Evolutionary conservation across 2,888 invertebrate genomes (phyloP).

Genomic region (Cheilosia vulpina): DNA sequence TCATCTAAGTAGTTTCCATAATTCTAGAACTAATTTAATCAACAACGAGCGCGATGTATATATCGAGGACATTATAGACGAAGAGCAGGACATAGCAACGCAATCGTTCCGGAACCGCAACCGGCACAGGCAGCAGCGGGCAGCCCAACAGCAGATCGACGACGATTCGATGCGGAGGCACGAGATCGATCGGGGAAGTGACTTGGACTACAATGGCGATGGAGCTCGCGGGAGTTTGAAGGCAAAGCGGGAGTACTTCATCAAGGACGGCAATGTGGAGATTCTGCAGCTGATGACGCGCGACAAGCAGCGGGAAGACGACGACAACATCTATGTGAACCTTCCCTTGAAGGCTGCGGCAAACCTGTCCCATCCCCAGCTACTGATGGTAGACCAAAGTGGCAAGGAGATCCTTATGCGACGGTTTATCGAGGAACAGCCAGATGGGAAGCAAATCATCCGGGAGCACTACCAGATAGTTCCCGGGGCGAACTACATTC

Average conservation of each 20-base stretch:
- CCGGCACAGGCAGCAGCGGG: conserved; percentile 76
- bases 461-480: conserved; percentile 84
- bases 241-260: conserved; percentile 88
- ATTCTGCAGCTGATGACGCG: conserved; percentile 91
- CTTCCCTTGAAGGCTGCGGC: conserved; percentile 85
- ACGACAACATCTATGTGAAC: conserved; percentile 86
- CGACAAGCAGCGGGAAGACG: conserved; percentile 86
- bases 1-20: conserved; percentile 82
- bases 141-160: conserved; percentile 85
- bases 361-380: conserved; percentile 85
- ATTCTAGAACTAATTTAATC: conserved; percentile 83
- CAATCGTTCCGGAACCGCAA: conserved; percentile 69
- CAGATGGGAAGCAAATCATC: conserved; percentile 87
- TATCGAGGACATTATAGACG: conserved; percentile 81
- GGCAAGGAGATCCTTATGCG: conserved; percentile 94
- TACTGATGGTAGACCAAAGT: conserved; percentile 89
- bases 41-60: conserved; percentile 82
- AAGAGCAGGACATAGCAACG: conserved; percentile 78
- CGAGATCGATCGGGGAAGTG: conserved; percentile 91
- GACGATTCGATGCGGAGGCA: conserved; percentile 90
- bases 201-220: conserved; percentile 84
- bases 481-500: conserved; percentile 81
- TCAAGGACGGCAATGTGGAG: conserved; percentile 93
- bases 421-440: conserved; percentile 93
- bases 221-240: conserved; percentile 79